Conservation (phyloP, 2,113 vertebrate species). For the Oceanodroma tethys region DNA sequence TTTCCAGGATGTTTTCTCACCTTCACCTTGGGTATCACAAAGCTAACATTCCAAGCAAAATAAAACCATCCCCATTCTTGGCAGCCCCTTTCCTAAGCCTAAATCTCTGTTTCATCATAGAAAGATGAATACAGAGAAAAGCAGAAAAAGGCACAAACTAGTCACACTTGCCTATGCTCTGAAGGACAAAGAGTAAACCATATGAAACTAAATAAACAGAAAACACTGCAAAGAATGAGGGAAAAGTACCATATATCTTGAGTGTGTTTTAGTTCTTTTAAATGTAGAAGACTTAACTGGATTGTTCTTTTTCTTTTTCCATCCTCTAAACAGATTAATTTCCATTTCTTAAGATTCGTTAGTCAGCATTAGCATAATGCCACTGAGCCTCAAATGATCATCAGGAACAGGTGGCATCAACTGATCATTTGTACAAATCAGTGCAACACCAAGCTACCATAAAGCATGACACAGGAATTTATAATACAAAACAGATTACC, state of each 20-base stretch:
- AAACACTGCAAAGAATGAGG: neutral
- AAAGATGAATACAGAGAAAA: neutral
- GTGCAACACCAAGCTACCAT: neutral
- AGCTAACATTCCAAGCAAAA: neutral
- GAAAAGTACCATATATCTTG: rapidly evolving
- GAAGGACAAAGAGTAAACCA: neutral
- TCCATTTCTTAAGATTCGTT: slow-evolving; percentile 35
- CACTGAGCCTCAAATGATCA: slow-evolving; percentile 49
- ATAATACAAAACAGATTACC: neutral
- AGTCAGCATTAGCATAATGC: slow-evolving; percentile 53
- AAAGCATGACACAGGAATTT: neutral
- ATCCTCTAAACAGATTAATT: slow-evolving; percentile 5
- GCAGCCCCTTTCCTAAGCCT: neutral
- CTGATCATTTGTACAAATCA: slow-evolving; percentile 41
- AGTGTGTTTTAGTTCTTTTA: neutral
- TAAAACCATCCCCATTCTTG: neutral
- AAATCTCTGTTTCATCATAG: neutral
- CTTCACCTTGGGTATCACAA: neutral
- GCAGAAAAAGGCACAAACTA: neutral
- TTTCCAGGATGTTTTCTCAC: neutral
- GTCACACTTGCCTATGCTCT: neutral
- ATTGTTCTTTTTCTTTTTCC: neutral
- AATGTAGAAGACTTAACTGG: neutral
- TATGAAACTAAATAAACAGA: neutral
- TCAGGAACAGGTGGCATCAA: slow-evolving; percentile 40